Percentiles rank a stretch among this genome's conserved stretches.
These are phyloP conservation scores for Dugesia japonica DNA, from an alignment of 2,888 invertebrate species.

Conservation along the genomic window DNA sequence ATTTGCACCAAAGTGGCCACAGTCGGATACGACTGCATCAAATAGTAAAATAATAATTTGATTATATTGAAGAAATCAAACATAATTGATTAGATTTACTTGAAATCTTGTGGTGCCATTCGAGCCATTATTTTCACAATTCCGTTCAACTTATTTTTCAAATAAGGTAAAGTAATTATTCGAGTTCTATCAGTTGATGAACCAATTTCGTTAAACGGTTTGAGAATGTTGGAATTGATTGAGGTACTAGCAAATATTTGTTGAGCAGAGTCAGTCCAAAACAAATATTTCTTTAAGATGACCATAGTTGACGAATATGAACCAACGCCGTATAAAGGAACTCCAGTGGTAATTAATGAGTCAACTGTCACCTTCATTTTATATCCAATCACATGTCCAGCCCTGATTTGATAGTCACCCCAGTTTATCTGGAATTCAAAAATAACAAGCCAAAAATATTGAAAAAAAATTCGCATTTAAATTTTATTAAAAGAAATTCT, in stretches of 20 bases:
- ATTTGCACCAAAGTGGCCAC: no score
- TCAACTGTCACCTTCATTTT: not conserved
- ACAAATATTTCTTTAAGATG: not conserved
- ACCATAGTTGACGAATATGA: not conserved
- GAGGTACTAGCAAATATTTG: not conserved
- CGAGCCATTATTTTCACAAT: not conserved
- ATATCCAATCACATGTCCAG: not conserved
- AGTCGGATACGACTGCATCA: no score
- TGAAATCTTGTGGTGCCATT: conserved; percentile 7
- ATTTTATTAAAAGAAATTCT: not conserved
- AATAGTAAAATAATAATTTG: no score
- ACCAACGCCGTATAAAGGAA: not conserved
- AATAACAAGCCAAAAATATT: no score
- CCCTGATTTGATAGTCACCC: not conserved
- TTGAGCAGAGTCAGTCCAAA: not conserved
- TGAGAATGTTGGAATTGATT: not conserved
- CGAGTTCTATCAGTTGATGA: not conserved
- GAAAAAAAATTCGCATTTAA: no score
- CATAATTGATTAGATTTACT: no score
- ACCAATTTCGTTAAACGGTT: not conserved
- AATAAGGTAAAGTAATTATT: not conserved
- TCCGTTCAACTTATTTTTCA: not conserved
- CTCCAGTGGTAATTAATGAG: not conserved
- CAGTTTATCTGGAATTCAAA: not conserved
- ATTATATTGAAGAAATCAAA: no score